These are phyloP conservation scores for Polyommatus iphigenia DNA, from an alignment of 2,888 invertebrate species.

Conservation along the genomic window DNA sequence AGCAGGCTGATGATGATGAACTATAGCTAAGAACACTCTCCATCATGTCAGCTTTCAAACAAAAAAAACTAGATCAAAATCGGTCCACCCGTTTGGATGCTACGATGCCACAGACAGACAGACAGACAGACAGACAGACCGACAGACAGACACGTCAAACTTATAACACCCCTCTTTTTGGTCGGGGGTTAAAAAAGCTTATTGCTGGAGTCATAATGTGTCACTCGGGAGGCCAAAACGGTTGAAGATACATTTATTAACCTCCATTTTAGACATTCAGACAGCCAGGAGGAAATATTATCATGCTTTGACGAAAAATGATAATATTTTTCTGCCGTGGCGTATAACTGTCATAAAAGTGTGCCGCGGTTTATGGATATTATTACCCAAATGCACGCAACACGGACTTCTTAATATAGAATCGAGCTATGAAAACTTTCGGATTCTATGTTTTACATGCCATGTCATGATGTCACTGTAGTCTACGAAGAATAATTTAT, in stretches of 20 bases:
- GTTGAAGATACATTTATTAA: not conserved
- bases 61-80: too few species aligned
- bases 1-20: too few species aligned
- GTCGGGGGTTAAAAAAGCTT: too few species aligned
- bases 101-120: too few species aligned
- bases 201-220: not conserved
- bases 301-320: constrained; percentile 11
- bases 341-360: constrained; percentile 29
- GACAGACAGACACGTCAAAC: too few species aligned
- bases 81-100: too few species aligned
- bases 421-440: constrained; percentile 9
- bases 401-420: constrained; percentile 22
- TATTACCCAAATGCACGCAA: constrained; percentile 26
- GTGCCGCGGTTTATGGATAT: constrained; percentile 25
- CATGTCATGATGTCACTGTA: not conserved
- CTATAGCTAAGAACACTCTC: too few species aligned
- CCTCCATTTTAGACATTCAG: not conserved
- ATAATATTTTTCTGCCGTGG: not conserved
- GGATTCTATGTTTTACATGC: not conserved
- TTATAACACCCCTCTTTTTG: too few species aligned
- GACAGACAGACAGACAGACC: too few species aligned
- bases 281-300: constrained; percentile 11
- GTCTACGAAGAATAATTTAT: not conserved
- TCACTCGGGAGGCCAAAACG: not conserved
- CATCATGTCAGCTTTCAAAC: too few species aligned